Percentiles rank a stretch among this genome's conserved stretches.
Evolutionary conservation across 2,888 invertebrate species (phyloP).

Genomic region (Ectropis crepuscularia): DNA sequence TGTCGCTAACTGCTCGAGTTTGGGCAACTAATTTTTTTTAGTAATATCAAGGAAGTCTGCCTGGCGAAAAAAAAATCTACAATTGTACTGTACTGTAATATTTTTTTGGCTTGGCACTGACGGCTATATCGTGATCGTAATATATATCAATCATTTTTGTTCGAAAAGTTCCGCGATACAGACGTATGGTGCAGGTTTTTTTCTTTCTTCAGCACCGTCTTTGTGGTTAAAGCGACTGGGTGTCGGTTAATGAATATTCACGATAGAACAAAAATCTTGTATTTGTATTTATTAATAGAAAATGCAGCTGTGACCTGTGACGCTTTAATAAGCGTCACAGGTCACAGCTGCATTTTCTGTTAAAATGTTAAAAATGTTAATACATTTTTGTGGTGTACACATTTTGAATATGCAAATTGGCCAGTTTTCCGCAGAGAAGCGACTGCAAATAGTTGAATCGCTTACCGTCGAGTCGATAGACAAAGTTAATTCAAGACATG

Average conservation of each 20-base stretch:
- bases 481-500: too few species aligned
- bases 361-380: too few species aligned
- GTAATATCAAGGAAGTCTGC: slow-evolving; percentile 22
- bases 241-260: background rate
- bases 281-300: too few species aligned
- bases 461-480: too few species aligned
- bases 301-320: too few species aligned
- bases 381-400: too few species aligned
- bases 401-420: too few species aligned
- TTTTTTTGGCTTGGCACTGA: slow-evolving; percentile 9
- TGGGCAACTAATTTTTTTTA: slow-evolving; percentile 15
- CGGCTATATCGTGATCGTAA: slow-evolving; percentile 20
- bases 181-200: slow-evolving; percentile 15
- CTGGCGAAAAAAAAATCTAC: slow-evolving; percentile 18
- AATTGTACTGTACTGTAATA: background rate
- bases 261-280: background rate
- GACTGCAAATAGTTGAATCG: too few species aligned
- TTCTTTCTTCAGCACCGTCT: too few species aligned
- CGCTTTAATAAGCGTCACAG: too few species aligned
- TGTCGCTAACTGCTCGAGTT: slow-evolving; percentile 13
- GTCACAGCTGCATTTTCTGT: too few species aligned
- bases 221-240: background rate
- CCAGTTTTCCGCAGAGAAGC: too few species aligned
- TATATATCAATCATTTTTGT: slow-evolving; percentile 37
- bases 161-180: slow-evolving; percentile 34